Conservation (phyloP, 2,113 vertebrate genomes). For the Dascyllus trimaculatus region DNA sequence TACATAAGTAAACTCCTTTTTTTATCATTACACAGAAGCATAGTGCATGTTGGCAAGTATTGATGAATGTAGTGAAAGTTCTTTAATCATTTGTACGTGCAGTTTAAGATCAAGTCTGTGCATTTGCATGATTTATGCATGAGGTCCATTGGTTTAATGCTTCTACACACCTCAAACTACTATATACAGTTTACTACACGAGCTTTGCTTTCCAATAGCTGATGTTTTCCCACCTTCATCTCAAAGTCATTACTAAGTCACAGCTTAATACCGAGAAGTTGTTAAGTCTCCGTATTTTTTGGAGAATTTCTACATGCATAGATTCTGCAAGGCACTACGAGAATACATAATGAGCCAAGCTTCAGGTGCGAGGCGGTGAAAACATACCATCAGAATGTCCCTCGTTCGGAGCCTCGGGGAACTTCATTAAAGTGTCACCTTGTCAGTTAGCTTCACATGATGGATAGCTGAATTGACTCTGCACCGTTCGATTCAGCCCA, state of each 20-base stretch:
- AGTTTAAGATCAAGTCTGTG: too few relatives aligned
- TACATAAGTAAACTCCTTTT: too few relatives aligned
- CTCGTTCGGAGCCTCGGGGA: constrained; percentile 34
- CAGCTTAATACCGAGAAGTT: not conserved
- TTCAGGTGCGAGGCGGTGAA: constrained; percentile 18
- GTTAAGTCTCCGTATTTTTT: not conserved
- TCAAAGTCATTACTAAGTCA: not conserved
- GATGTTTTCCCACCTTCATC: too few relatives aligned
- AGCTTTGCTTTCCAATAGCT: too few relatives aligned
- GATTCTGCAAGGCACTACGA: not conserved
- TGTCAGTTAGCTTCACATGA: constrained; percentile 63
- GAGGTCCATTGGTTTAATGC: too few relatives aligned
- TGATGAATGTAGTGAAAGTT: too few relatives aligned
- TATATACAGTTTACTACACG: too few relatives aligned
- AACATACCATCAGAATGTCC: constrained; percentile 14
- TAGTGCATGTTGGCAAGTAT: too few relatives aligned
- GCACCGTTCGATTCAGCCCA: constrained; percentile 12
- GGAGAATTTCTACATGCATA: not conserved
- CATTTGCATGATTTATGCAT: too few relatives aligned
- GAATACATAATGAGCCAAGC: constrained; percentile 12
- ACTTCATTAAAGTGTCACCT: constrained; percentile 57
- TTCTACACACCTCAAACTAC: too few relatives aligned
- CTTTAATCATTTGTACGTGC: too few relatives aligned
- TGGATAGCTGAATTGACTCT: constrained; percentile 52
- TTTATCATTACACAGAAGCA: too few relatives aligned